A percentile compares a stretch with the other conserved stretches of the same genome.
Evolutionary conservation across 2,797 vertebrate genomes (phyloP).

Genomic region (Lerista edwardsae): DNA sequence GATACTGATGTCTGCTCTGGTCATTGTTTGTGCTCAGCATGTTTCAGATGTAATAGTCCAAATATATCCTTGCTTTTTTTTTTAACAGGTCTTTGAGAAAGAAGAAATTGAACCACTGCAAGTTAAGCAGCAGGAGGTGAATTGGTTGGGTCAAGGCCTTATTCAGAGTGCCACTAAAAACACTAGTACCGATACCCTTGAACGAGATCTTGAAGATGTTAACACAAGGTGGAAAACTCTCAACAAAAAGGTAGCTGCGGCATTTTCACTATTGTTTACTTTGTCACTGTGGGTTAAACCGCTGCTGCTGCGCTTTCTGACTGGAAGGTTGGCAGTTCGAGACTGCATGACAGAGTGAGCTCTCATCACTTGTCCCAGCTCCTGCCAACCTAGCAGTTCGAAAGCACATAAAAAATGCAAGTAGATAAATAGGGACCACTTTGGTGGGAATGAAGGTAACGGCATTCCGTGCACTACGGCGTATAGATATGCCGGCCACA

Average conservation of each 20-base stretch:
- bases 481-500: too few relatives aligned
- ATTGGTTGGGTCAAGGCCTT: constrained; percentile 90
- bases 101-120: constrained; percentile 94
- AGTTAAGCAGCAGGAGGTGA: constrained; percentile 89
- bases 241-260: constrained; percentile 90
- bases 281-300: too few relatives aligned
- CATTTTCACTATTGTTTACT: background rate
- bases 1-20: constrained; percentile 6
- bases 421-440: too few relatives aligned
- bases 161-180: constrained; percentile 92
- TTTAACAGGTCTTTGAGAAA: constrained; percentile 91
- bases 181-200: constrained; percentile 86
- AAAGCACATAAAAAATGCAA: too few relatives aligned
- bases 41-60: constrained; percentile 27
- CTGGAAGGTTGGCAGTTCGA: too few relatives aligned
- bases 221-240: constrained; percentile 94
- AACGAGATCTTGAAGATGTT: constrained; percentile 88
- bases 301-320: too few relatives aligned
- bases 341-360: too few relatives aligned
- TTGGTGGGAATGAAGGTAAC: too few relatives aligned
- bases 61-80: constrained; percentile 43
- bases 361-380: too few relatives aligned
- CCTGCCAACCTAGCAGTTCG: too few relatives aligned
- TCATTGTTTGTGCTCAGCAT: background rate
- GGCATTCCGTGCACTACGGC: too few relatives aligned